Conservation (phyloP, 1,140 invertebrate species). For the Thalassaphorura encarpata region DNA sequence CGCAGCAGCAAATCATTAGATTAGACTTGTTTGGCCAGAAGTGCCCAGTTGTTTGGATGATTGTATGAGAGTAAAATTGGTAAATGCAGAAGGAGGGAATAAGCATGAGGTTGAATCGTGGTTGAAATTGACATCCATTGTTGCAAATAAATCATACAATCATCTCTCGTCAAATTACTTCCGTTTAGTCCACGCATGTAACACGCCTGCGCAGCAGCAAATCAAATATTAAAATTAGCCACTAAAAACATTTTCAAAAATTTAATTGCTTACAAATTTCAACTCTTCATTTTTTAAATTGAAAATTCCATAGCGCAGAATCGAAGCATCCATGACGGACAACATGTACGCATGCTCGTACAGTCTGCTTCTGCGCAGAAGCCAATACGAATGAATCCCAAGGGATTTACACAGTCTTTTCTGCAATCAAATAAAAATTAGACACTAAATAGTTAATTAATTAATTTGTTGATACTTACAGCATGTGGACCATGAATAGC, state of each 20-base stretch:
- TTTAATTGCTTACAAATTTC: too few relatives aligned
- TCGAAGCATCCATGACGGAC: conserved; percentile 65
- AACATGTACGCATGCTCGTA: conserved; percentile 58
- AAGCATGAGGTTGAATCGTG: conserved; percentile 50
- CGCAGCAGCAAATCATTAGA: too few relatives aligned
- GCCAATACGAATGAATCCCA: conserved; percentile 48
- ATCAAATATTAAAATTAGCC: too few relatives aligned
- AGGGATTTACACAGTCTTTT: conserved; percentile 62
- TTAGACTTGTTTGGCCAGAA: too few relatives aligned
- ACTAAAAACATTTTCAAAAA: too few relatives aligned
- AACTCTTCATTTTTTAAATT: conserved; percentile 46
- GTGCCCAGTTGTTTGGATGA: conserved; percentile 64
- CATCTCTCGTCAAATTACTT: conserved; percentile 55
- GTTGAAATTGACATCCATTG: conserved; percentile 62
- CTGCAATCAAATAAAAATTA: too few relatives aligned
- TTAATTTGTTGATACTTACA: too few relatives aligned
- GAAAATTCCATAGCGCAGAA: conserved; percentile 62
- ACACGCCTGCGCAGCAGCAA: conserved; percentile 50
- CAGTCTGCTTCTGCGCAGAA: conserved; percentile 52
- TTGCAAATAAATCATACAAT: conserved; percentile 60
- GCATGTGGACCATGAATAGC: too few relatives aligned
- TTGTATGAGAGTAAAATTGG: conserved; percentile 75
- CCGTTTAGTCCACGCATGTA: conserved; percentile 60
- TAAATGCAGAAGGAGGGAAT: conserved; percentile 68
- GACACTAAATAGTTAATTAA: too few relatives aligned